A percentile compares a stretch with the other conserved stretches of the same genome.
phyloP scores from a whole-genome alignment of 2,888 invertebrate species.

The Drosophila affinis region DNA sequence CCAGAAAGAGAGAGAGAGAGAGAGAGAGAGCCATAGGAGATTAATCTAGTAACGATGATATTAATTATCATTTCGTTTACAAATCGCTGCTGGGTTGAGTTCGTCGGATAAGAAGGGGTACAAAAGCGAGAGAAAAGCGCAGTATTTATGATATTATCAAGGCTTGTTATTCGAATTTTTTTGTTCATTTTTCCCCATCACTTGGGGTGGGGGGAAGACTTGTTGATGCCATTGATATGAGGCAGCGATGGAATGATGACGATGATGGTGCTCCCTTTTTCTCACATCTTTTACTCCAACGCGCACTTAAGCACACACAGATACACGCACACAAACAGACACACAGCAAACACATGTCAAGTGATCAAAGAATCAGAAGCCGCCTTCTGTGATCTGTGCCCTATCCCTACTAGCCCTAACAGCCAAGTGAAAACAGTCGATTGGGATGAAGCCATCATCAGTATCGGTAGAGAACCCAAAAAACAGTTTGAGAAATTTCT shows the following conservation, averaged over 20 bases:
- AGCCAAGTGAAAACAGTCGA: conserved; percentile 45
- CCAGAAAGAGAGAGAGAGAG: conserved; percentile 8
- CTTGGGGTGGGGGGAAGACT: conserved; percentile 19
- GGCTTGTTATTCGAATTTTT: conserved; percentile 55
- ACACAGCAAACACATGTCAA: conserved; percentile 48
- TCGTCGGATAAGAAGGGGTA: background rate
- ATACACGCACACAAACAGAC: conserved; percentile 16
- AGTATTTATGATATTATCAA: conserved; percentile 62
- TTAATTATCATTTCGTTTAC: conserved; percentile 76
- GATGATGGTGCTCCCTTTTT: conserved; percentile 64
- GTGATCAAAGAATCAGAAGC: conserved; percentile 66
- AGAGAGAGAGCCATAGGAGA: conserved; percentile 10
- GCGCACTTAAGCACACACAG: conserved; percentile 59
- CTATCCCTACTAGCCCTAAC: background rate
- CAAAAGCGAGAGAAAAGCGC: conserved; percentile 30
- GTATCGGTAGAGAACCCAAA: conserved; percentile 13
- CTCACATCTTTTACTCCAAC: conserved; percentile 72
- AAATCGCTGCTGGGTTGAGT: conserved; percentile 52
- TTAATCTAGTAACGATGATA: conserved; percentile 71
- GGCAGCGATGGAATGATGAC: conserved; percentile 13
- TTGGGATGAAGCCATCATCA: conserved; percentile 65
- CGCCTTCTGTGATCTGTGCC: conserved; percentile 40
- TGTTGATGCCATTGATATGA: conserved; percentile 46
- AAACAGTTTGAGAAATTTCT: conserved; percentile 58
- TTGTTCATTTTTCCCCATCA: background rate